Conservation (phyloP, 2,797 vertebrate genomes). For the Mormyrops boulengeri region DNA sequence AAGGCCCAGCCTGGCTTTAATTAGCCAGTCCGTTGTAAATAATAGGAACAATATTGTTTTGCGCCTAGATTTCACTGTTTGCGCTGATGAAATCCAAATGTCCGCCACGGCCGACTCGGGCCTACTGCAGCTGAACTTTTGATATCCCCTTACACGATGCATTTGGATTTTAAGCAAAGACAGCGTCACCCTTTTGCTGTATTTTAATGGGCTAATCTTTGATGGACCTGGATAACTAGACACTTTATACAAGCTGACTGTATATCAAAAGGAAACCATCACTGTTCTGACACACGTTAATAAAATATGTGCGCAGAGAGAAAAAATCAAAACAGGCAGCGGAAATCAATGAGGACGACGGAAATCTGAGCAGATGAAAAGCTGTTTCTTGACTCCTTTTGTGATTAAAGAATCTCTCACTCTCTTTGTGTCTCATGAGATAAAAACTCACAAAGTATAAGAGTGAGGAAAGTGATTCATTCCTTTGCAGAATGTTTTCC, state of each 20-base stretch:
- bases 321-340: background rate
- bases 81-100: constrained; percentile 22
- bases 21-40: constrained; percentile 22
- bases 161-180: background rate
- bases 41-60: constrained; percentile 25
- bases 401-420: constrained; percentile 9
- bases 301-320: background rate
- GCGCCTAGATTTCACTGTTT: constrained; percentile 16
- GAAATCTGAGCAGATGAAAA: background rate
- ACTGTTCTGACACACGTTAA: constrained; percentile 1
- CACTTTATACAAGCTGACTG: constrained; percentile 19
- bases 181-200: background rate
- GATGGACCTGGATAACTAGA: constrained; percentile 7
- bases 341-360: background rate
- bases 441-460: background rate
- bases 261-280: constrained; percentile 17
- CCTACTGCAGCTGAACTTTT: constrained; percentile 6
- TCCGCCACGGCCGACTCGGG: background rate
- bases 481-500: background rate
- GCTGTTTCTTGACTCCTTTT: background rate
- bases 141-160: background rate
- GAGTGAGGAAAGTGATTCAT: background rate
- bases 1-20: constrained; percentile 7
- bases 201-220: constrained; percentile 11
- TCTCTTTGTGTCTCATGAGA: background rate